Percentiles rank a stretch among this genome's conserved stretches.
Conservation (phyloP, 2,113 vertebrate genomes). For the Taurulus bubalis region DNA sequence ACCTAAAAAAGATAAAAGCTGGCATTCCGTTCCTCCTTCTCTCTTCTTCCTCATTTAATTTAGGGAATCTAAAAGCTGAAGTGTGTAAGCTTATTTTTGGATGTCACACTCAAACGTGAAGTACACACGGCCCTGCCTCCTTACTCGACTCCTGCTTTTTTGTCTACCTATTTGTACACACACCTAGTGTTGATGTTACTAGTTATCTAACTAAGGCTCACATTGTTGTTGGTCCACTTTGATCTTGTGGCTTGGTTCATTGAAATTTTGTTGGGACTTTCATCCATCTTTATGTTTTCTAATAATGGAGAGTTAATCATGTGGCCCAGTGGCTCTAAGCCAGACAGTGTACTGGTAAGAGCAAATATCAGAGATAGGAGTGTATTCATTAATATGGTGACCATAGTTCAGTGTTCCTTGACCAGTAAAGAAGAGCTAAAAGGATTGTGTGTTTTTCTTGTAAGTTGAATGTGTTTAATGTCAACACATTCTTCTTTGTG, state of each 20-base stretch:
- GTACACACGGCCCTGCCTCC: conserved; percentile 2
- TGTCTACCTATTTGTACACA: conserved; percentile 30
- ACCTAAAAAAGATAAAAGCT: conserved; percentile 33
- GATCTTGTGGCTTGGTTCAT: conserved; percentile 32
- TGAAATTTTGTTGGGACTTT: conserved; percentile 29
- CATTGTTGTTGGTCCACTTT: conserved; percentile 15
- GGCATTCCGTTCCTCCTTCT: conserved; percentile 19
- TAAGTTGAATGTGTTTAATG: not conserved
- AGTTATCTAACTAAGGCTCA: conserved; percentile 12
- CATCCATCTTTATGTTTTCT: conserved; percentile 19
- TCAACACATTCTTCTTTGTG: conserved; percentile 26
- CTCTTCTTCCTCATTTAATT: conserved; percentile 37
- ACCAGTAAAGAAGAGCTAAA: not conserved
- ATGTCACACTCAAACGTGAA: conserved; percentile 28
- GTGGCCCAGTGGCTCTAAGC: conserved; percentile 8
- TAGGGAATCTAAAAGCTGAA: conserved; percentile 24
- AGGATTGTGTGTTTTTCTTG: not conserved
- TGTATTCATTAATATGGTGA: not conserved
- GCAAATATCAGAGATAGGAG: not conserved
- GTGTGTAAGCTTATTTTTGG: conserved; percentile 11
- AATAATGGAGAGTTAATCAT: conserved; percentile 27
- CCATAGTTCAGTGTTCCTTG: not conserved
- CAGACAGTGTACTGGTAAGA: conserved; percentile 3
- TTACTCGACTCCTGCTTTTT: conserved; percentile 21
- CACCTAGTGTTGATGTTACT: conserved; percentile 2